Evolutionary conservation across 2,888 invertebrate species (phyloP).

Genomic region (Amblyjoppa proteus): DNA sequence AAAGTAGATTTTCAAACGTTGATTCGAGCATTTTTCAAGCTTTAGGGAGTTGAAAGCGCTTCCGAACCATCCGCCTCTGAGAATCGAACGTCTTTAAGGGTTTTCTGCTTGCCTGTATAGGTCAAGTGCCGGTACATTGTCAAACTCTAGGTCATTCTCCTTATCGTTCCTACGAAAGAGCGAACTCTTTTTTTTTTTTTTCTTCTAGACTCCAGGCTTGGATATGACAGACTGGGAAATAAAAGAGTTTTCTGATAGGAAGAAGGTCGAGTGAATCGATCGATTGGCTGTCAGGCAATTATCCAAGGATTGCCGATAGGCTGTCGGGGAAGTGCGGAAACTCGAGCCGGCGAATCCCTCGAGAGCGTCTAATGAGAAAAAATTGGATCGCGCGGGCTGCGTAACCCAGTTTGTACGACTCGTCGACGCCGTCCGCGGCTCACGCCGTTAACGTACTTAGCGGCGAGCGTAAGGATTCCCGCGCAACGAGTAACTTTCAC

Average conservation of each 20-base stretch:
- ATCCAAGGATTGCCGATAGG: not conserved
- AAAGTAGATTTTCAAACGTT: no score
- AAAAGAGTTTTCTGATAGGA: not conserved
- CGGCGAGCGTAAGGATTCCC: constrained; percentile 59
- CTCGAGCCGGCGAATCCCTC: constrained; percentile 25
- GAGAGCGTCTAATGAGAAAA: constrained; percentile 46
- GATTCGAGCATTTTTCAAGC: no score
- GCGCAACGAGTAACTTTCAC: constrained; percentile 42
- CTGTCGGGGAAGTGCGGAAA: constrained; percentile 22
- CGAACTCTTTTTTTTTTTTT: constrained; percentile 15
- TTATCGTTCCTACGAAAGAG: not conserved
- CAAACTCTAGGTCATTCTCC: not conserved
- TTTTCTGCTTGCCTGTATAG: not conserved
- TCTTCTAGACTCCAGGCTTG: not conserved
- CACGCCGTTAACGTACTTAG: constrained; percentile 60
- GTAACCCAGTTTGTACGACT: constrained; percentile 59
- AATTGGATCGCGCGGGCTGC: constrained; percentile 53
- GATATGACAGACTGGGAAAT: not conserved
- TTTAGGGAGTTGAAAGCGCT: no score
- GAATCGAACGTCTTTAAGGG: not conserved
- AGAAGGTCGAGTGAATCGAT: constrained; percentile 41
- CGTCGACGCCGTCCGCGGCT: constrained; percentile 13
- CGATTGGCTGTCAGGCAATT: constrained; percentile 22
- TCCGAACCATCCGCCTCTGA: no score
- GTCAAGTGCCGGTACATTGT: not conserved